Percentiles rank a stretch among this genome's conserved stretches.
phyloP scores from a whole-genome alignment of 2,113 vertebrate genomes.

The Chaetorhynchus papuensis region DNA sequence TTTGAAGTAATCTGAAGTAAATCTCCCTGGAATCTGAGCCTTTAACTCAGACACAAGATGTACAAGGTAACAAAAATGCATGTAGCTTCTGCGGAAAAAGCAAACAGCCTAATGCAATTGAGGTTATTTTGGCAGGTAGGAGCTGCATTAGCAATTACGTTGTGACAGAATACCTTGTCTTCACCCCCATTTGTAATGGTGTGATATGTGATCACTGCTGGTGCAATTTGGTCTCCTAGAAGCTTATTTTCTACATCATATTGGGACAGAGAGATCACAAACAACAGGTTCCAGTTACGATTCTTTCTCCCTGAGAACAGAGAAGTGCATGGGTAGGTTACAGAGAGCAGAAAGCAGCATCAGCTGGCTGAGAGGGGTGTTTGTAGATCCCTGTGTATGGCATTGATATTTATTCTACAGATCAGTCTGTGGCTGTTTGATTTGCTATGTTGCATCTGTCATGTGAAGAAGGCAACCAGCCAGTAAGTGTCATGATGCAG shows the following conservation, averaged over 20 bases:
- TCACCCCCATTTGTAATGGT: fast-evolving
- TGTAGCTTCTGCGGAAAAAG: background rate
- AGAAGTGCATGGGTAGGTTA: background rate
- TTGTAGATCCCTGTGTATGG: background rate
- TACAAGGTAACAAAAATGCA: background rate
- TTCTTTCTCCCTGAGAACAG: background rate
- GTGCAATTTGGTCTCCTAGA: background rate
- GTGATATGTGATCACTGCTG: background rate
- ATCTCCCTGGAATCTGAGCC: background rate
- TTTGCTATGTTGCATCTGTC: background rate
- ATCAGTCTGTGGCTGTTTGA: background rate
- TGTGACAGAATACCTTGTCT: background rate
- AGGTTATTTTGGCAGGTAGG: background rate
- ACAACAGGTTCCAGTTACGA: background rate
- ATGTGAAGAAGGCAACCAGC: background rate
- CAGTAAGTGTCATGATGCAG: background rate
- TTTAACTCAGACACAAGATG: background rate
- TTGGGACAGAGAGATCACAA: background rate
- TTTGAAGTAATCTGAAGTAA: background rate
- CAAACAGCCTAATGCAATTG: background rate
- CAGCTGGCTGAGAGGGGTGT: background rate
- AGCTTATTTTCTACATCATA: background rate
- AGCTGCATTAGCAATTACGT: background rate
- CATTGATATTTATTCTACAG: background rate
- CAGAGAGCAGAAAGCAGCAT: background rate